A percentile compares a stretch with the other conserved stretches of the same genome.
Conservation (phyloP, 1,140 invertebrate species). For the Sarcophaga bullata region DNA sequence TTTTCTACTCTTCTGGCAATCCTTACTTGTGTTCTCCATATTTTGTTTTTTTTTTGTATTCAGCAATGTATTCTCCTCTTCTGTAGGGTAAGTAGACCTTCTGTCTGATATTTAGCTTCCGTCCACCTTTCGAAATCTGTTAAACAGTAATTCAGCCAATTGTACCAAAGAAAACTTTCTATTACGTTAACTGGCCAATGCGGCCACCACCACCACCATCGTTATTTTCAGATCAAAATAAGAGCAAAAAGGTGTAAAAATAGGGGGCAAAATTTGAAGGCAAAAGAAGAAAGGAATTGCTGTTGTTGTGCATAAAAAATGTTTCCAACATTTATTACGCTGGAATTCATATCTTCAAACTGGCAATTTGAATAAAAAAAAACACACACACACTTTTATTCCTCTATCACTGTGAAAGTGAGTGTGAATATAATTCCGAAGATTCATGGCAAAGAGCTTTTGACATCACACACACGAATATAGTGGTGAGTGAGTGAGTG, state of each 20-base stretch:
- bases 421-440: too few relatives aligned
- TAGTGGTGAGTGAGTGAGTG: background rate
- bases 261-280: background rate
- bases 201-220: background rate
- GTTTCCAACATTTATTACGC: slow-evolving; percentile 14
- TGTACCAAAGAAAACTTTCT: too few relatives aligned
- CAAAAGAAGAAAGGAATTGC: background rate
- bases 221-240: background rate
- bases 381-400: background rate
- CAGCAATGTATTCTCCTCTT: too few relatives aligned
- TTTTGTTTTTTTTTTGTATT: too few relatives aligned
- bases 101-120: too few relatives aligned
- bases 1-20: too few relatives aligned
- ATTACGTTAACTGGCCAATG: background rate
- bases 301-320: slow-evolving; percentile 27
- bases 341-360: background rate
- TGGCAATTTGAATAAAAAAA: background rate
- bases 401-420: background rate
- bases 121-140: too few relatives aligned
- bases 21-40: too few relatives aligned
- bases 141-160: too few relatives aligned
- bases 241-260: background rate
- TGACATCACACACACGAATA: background rate
- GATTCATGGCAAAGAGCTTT: background rate
- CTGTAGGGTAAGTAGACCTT: too few relatives aligned